Evolutionary conservation across 2,888 invertebrate species (phyloP), one percentile per base, ranked within the genome.

Genomic region (Heliconius ethilla): DNA sequence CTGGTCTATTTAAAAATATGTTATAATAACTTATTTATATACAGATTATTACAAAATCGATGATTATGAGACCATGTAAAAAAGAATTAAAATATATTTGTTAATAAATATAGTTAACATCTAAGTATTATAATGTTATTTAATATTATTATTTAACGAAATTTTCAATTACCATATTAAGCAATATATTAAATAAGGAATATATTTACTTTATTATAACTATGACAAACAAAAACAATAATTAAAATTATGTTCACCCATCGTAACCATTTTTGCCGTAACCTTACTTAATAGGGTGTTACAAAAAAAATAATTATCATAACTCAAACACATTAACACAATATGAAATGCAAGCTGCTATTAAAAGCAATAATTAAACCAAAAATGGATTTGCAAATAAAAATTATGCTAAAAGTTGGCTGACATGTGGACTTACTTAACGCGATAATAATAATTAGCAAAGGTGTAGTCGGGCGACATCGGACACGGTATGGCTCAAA

Each of bases 331-430:
- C 59, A 73, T 78, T 65, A 69, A 33, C 75, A 69, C 51, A 25
- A 29, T 55, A 62, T 69, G 69, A 77, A 75, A 75, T 55, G 63
- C 72, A 40, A 37, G 29, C 55, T 77, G 75, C 15, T 70, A 51
- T 62, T 72, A 79, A 77, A 79, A 70, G 70, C 59, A 65, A 77
- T 70, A 77, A 79, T 79, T 67, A 79, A 77, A 70, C 59, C 75
- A 66, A 70, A 75, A 77, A 79, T 77, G 77, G 79, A 72, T 77
- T 75, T 75, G 79, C 75, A 79, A 79, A 79, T 79, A 77, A 79
- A 77, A 67, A 77, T 72, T 66, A 66, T 67, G 75, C 72, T 72
- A 63, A 55, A 70, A 66, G 45, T 70, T 45, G 63, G 62, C 27
- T 67, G 67, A 33, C 40, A 75, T 63, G 70, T 72, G 75, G 75